Evolutionary conservation across 2,113 vertebrate species (phyloP).

Genomic region (Oryzias javanicus): DNA sequence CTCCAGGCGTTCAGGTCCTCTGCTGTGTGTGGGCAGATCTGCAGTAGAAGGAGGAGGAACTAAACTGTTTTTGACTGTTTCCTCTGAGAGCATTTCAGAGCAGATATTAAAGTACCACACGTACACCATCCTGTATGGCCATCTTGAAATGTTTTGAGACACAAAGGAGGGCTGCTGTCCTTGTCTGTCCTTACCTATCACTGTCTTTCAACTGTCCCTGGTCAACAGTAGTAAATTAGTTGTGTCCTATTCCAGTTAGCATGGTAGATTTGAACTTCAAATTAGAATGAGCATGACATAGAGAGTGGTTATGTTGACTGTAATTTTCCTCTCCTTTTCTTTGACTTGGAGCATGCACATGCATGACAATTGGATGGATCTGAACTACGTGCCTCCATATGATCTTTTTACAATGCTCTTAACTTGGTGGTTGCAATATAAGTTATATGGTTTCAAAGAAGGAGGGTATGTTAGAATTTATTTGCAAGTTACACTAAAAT

Average conservation of each 20-base stretch:
- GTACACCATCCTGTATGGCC: slow-evolving; percentile 31
- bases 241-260: slow-evolving; percentile 71
- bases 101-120: slow-evolving; percentile 30
- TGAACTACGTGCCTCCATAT: slow-evolving; percentile 59
- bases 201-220: slow-evolving; percentile 61
- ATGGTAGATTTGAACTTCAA: slow-evolving; percentile 66
- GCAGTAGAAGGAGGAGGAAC: slow-evolving; percentile 63
- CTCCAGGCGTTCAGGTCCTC: slow-evolving; percentile 65
- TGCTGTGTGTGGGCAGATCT: slow-evolving; percentile 70
- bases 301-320: slow-evolving; percentile 59
- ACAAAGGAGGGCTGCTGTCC: slow-evolving; percentile 66
- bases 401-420: slow-evolving; percentile 58
- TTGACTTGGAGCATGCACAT: slow-evolving; percentile 74
- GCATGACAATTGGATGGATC: slow-evolving; percentile 71
- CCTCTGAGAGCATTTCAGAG: slow-evolving; percentile 24
- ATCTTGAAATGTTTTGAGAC: slow-evolving; percentile 20
- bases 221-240: slow-evolving; percentile 54
- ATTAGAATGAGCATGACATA: slow-evolving; percentile 73
- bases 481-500: slow-evolving; percentile 46
- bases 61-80: slow-evolving; percentile 54
- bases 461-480: slow-evolving; percentile 41
- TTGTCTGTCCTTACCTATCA: slow-evolving; percentile 50
- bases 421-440: slow-evolving; percentile 73
- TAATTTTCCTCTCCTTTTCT: slow-evolving; percentile 70
- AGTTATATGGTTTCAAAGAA: slow-evolving; percentile 67